Base-by-base conservation (phyloP, 1,140 invertebrate genomes). In the Cepaea nemoralis region DNA sequence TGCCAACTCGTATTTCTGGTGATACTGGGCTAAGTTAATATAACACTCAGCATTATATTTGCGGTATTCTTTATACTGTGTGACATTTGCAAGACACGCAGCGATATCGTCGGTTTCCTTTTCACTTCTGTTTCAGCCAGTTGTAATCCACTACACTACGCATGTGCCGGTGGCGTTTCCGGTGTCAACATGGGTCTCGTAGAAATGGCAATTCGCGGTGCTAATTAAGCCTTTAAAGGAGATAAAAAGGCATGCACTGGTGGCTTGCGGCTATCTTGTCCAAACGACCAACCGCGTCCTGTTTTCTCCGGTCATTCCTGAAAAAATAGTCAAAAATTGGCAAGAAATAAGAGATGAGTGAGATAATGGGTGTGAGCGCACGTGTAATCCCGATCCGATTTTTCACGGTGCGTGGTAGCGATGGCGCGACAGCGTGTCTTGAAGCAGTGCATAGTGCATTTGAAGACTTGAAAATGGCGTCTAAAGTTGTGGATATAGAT, bases 71-170 rank as follows among this genome's bases (percentile, higher is more conserved):
- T 55, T 24, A 55, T 55, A 3, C 3, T 19, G 50, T 55, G 19
- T 55, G 50, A 19, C 50, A 55, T 10, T 2, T 22, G 50, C 19
- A 55, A 55, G 19, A 55, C 5, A 55, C n/a, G 16, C 5, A 55
- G 27, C 37, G 6, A 69, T 69, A 37, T 69, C 10, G 37, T 27
- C 33, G 8, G 37, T 69, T 69, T 71, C 6, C 37, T 39, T 6
- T n/a, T 39, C 19, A 40, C 31, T n/a, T 24, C 37, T 71, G 19
- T 50, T 75, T 55, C 35, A 75, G 16, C 37, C 2, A 45, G 35
- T 14, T 55, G 73, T 75, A 75, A 75, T 75, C 73, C 42, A 75
- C 42, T 75, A 75, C 73, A 50, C 73, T 45, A 75, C 73, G 73
- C 73, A 75, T 75, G 73, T n/a, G 73, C 73, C 33, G 3, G 16